Evolutionary conservation across 2,113 vertebrate genomes (phyloP).

Genomic region (Mesocricetus auratus): DNA sequence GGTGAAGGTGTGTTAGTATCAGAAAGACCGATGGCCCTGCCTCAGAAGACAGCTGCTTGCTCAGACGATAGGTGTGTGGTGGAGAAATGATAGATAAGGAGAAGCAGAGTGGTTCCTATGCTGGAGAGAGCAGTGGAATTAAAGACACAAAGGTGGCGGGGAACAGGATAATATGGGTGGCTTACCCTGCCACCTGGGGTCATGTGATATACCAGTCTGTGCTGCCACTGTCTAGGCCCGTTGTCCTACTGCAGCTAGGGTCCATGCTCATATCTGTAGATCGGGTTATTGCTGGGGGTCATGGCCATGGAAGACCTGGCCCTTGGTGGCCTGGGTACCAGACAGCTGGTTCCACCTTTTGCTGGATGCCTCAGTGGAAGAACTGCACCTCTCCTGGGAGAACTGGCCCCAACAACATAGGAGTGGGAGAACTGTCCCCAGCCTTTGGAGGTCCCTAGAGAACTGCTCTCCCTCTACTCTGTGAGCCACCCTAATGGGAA

Average conservation of each 20-base stretch:
- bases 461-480: neutral
- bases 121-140: neutral
- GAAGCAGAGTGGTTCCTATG: neutral
- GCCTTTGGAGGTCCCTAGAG: neutral
- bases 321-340: neutral
- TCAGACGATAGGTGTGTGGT: neutral
- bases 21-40: neutral
- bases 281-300: neutral
- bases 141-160: neutral
- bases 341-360: neutral
- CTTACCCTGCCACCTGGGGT: neutral
- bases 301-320: neutral
- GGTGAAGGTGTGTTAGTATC: slow-evolving; percentile 12
- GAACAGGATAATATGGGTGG: neutral
- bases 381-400: neutral
- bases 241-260: neutral
- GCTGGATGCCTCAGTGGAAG: neutral
- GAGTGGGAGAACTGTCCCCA: neutral
- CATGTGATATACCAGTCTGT: neutral
- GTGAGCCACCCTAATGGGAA: neutral
- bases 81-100: neutral
- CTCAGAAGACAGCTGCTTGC: neutral
- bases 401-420: neutral
- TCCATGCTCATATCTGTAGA: neutral
- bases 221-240: neutral